Evolutionary conservation across 2,888 invertebrate species (phyloP).

Genomic region (Agrypnus murinus): DNA sequence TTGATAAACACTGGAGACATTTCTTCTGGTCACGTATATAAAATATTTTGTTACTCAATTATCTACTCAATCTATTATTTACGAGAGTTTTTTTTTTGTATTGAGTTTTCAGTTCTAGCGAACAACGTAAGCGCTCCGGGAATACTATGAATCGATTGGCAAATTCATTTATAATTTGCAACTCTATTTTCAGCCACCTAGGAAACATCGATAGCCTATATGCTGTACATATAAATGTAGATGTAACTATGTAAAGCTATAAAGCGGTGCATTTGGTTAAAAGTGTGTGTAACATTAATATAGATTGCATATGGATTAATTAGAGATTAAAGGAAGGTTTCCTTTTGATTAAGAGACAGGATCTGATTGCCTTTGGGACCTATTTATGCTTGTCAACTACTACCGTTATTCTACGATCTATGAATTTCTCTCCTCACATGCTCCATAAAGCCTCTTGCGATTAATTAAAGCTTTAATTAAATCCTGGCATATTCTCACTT

Average conservation of each 20-base stretch:
- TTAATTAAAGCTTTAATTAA: conserved; percentile 42
- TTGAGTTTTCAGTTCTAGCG: neutral
- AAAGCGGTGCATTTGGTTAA: too few relatives aligned
- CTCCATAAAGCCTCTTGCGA: conserved; percentile 25
- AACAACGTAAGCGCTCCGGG: too few relatives aligned
- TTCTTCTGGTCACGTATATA: too few relatives aligned
- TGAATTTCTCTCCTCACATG: conserved; percentile 21
- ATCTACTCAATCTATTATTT: conserved; percentile 3
- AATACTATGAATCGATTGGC: conserved; percentile 10
- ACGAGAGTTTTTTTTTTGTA: neutral
- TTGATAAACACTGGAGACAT: too few relatives aligned
- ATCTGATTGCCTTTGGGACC: conserved; percentile 39
- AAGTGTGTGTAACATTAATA: conserved; percentile 14
- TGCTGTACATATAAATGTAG: neutral
- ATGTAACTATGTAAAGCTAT: too few relatives aligned
- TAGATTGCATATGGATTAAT: conserved; percentile 41
- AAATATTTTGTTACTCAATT: neutral
- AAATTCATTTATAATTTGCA: conserved; percentile 20
- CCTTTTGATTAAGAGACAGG: conserved; percentile 30
- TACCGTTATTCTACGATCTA: conserved; percentile 32
- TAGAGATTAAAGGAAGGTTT: conserved; percentile 37
- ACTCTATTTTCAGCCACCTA: neutral
- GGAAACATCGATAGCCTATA: too few relatives aligned
- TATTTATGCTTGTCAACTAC: conserved; percentile 44
- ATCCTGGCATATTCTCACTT: conserved; percentile 22